Evolutionary conservation across 2,113 vertebrate species (phyloP).

Genomic region (Channa maculata): DNA sequence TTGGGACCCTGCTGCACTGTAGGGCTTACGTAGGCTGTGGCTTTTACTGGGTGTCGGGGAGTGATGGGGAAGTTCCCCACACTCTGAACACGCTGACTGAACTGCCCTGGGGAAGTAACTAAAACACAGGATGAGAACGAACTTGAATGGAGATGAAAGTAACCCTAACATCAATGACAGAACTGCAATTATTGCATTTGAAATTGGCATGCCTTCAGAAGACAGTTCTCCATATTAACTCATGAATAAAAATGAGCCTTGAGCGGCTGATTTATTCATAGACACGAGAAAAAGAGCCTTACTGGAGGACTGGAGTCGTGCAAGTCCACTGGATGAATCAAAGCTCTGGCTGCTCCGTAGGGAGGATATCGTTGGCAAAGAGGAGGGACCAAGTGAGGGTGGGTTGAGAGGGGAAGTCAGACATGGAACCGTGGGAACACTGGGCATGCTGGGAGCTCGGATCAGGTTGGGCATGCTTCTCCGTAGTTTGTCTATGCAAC

Average conservation of each 20-base stretch:
- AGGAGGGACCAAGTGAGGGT: conserved; percentile 81
- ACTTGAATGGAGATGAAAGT: not conserved
- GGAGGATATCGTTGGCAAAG: conserved; percentile 85
- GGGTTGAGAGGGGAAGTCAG: conserved; percentile 80
- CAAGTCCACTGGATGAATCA: conserved; percentile 92
- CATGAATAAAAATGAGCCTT: conserved; percentile 19
- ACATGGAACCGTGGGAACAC: conserved; percentile 89
- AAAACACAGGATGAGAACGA: conserved; percentile 8
- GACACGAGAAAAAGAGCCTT: conserved; percentile 71
- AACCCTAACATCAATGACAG: not conserved
- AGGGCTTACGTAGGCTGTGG: conserved; percentile 96
- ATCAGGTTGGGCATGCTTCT: conserved; percentile 97
- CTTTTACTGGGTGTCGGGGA: conserved; percentile 90
- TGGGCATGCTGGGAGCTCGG: conserved; percentile 91
- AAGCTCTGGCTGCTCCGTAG: conserved; percentile 96
- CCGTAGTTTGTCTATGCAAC: conserved; percentile 90
- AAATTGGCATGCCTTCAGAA: not conserved
- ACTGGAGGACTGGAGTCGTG: conserved; percentile 94
- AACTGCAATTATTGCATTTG: not conserved
- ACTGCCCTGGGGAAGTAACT: conserved; percentile 95
- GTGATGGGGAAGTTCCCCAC: conserved; percentile 91
- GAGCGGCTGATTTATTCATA: conserved; percentile 18
- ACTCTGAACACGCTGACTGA: conserved; percentile 93
- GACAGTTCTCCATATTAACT: not conserved
- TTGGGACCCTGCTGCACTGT: conserved; percentile 92